These are phyloP conservation scores for Pseudochirops cupreus DNA, from an alignment of 2,797 vertebrate genomes.

Conservation along the genomic window DNA sequence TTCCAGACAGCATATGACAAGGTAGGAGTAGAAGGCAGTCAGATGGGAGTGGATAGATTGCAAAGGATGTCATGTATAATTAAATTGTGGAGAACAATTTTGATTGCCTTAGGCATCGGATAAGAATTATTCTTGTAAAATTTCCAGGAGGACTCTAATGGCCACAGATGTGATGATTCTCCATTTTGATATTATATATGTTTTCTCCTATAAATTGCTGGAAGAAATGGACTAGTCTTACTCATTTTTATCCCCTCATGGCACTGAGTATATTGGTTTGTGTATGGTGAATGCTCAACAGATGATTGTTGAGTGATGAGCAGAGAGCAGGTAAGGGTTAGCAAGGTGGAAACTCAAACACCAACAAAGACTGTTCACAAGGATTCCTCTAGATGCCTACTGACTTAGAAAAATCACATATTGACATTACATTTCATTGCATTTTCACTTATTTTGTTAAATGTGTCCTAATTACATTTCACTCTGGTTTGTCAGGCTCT, in stretches of 20 bases:
- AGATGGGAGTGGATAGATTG: background rate
- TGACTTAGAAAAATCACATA: background rate
- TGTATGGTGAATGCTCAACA: background rate
- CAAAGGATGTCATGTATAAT: background rate
- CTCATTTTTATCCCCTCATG: background rate
- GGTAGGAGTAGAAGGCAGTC: conserved; percentile 1
- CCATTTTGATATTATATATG: conserved; percentile 25
- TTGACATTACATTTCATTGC: background rate
- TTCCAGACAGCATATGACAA: background rate
- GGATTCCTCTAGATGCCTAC: background rate
- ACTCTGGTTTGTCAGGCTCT: background rate
- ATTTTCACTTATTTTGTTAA: background rate
- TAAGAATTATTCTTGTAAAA: conserved; percentile 22
- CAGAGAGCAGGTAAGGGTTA: background rate
- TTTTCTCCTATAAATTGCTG: background rate
- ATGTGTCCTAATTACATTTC: background rate
- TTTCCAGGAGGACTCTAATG: conserved; percentile 35
- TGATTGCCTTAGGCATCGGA: conserved; percentile 30
- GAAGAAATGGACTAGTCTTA: background rate
- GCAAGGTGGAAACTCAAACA: background rate
- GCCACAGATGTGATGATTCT: conserved; percentile 10
- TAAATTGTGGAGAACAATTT: conserved; percentile 28
- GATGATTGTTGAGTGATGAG: conserved; percentile 4
- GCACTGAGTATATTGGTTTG: background rate
- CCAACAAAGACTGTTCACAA: background rate